Conservation (phyloP, 1,140 invertebrate genomes). For the Paraescarpia echinospica region DNA sequence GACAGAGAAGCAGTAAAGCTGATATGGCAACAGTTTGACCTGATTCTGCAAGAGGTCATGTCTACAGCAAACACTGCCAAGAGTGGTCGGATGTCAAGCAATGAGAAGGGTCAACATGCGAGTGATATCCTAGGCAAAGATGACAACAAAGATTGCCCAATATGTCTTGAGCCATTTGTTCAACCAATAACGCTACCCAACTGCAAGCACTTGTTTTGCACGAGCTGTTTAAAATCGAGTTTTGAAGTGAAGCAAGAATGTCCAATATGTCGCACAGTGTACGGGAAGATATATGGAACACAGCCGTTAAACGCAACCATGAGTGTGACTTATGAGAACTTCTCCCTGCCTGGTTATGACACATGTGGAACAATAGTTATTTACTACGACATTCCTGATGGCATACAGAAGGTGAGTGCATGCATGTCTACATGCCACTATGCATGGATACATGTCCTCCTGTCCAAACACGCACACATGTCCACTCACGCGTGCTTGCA, state of each 20-base stretch:
- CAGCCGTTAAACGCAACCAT: background rate
- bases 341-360: slow-evolving; percentile 15
- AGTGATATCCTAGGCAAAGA: background rate
- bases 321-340: background rate
- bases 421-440: background rate
- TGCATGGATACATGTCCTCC: background rate
- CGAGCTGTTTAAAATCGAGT: slow-evolving; percentile 2
- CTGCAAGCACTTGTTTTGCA: slow-evolving; percentile 20
- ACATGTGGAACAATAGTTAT: slow-evolving; percentile 19
- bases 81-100: background rate
- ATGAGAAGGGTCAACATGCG: background rate
- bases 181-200: background rate
- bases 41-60: background rate
- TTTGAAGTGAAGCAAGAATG: slow-evolving; percentile 14
- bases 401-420: slow-evolving; percentile 21
- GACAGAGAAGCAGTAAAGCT: background rate
- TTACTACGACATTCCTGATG: slow-evolving; percentile 15
- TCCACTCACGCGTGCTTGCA: too few species aligned
- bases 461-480: background rate
- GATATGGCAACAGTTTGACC: background rate
- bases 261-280: slow-evolving; percentile 14
- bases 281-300: background rate
- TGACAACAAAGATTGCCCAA: slow-evolving; percentile 7
- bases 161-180: slow-evolving; percentile 16
- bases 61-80: background rate